These are phyloP conservation scores for Drosophila multiciliata DNA, from an alignment of 2,888 invertebrate genomes.

Conservation along the genomic window DNA sequence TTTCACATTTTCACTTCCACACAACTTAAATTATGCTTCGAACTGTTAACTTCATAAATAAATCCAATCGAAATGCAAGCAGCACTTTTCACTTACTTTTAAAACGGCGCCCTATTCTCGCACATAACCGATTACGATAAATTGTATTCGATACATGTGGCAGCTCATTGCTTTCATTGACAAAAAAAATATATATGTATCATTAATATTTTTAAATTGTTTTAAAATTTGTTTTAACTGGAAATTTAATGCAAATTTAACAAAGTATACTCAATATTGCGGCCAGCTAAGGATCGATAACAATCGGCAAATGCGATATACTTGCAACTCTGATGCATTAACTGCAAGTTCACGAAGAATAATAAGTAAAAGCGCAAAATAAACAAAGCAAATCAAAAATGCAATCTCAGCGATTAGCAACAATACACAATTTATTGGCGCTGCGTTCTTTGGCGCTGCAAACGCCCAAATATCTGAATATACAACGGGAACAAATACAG, in stretches of 20 bases:
- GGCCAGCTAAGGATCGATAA: background rate
- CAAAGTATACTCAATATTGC: background rate
- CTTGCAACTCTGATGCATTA: constrained; percentile 36
- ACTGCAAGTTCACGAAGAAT: constrained; percentile 12
- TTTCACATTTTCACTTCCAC: background rate
- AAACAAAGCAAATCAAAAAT: constrained; percentile 23
- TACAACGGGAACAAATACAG: constrained; percentile 12
- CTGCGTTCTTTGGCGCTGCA: constrained; percentile 28
- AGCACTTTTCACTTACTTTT: background rate
- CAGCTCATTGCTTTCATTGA: background rate
- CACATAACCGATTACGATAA: constrained; percentile 20
- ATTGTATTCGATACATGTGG: constrained; percentile 31
- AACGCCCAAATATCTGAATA: constrained; percentile 13
- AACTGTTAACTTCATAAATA: constrained; percentile 8
- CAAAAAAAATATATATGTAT: background rate
- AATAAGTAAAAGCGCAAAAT: constrained; percentile 7
- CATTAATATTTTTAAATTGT: background rate
- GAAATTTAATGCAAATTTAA: background rate
- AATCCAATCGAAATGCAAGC: background rate
- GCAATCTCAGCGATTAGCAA: constrained; percentile 38
- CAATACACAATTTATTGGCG: constrained; percentile 44
- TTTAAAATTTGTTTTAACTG: background rate
- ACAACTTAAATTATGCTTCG: constrained; percentile 19
- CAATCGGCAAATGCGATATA: background rate
- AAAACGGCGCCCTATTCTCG: background rate